These are phyloP conservation scores for Eilema griseolum DNA, from an alignment of 2,888 invertebrate species.

Conservation along the genomic window DNA sequence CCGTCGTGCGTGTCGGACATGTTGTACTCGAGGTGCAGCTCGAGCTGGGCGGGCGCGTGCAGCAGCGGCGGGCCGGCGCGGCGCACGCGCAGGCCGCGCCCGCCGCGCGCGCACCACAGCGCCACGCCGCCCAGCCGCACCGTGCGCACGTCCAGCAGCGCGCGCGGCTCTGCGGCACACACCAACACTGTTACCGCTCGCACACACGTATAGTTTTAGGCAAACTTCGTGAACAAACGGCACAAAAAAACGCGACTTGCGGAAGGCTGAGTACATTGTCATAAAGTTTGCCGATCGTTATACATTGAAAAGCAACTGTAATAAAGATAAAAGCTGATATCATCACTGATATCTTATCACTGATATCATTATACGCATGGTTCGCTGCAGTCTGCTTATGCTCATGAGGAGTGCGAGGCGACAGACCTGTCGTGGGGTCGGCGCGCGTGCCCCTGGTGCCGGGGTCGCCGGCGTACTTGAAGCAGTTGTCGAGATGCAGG, in stretches of 20 bases:
- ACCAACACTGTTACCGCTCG: not conserved
- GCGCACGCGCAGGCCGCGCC: constrained; percentile 75
- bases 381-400: too few relatives aligned
- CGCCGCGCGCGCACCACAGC: constrained; percentile 88
- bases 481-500: constrained; percentile 92
- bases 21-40: constrained; percentile 94
- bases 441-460: constrained; percentile 82
- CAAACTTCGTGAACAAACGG: too few relatives aligned
- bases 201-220: not conserved
- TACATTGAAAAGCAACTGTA: too few relatives aligned
- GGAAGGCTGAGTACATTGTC: too few relatives aligned
- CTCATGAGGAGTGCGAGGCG: not conserved
- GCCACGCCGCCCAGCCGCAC: constrained; percentile 92
- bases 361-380: too few relatives aligned
- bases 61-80: constrained; percentile 89
- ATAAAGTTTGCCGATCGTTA: too few relatives aligned
- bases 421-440: constrained; percentile 62
- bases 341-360: too few relatives aligned
- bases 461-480: constrained; percentile 88
- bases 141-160: constrained; percentile 91
- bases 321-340: too few relatives aligned
- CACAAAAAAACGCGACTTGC: too few relatives aligned
- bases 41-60: constrained; percentile 93
- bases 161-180: constrained; percentile 61
- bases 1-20: constrained; percentile 88